A percentile compares a stretch with the other conserved stretches of the same genome.
Conservation (phyloP, 2,113 vertebrate genomes). For the Percina caprodes region DNA sequence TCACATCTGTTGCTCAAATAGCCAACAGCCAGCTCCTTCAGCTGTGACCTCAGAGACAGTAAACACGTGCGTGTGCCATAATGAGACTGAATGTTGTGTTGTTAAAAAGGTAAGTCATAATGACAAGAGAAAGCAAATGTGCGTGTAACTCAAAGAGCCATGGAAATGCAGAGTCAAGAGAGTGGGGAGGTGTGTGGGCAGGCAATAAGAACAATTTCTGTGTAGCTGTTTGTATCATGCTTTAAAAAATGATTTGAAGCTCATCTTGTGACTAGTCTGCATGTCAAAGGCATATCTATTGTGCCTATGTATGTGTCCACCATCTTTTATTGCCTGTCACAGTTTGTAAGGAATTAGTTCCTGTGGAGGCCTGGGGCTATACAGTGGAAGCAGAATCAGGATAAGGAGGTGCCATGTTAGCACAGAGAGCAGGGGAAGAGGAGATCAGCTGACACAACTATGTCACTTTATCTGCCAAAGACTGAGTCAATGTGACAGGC, state of each 20-base stretch:
- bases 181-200: background rate
- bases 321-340: conserved; percentile 60
- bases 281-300: conserved; percentile 27
- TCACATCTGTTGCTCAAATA: conserved; percentile 63
- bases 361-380: conserved; percentile 47
- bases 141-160: background rate
- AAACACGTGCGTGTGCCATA: conserved; percentile 46
- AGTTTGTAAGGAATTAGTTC: conserved; percentile 63
- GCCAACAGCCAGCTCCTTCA: conserved; percentile 55
- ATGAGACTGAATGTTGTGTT: conserved; percentile 40
- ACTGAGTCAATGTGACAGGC: conserved; percentile 57
- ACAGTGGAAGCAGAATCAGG: conserved; percentile 52
- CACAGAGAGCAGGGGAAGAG: conserved; percentile 17
- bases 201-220: background rate
- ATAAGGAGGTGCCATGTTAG: conserved; percentile 58
- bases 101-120: conserved; percentile 37
- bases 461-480: conserved; percentile 69
- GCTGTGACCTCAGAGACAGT: conserved; percentile 45
- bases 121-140: conserved; percentile 33
- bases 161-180: background rate
- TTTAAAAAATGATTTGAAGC: conserved; percentile 31
- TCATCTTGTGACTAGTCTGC: conserved; percentile 56
- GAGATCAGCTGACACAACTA: conserved; percentile 73
- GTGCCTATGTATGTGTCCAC: conserved; percentile 20
- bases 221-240: conserved; percentile 33